Evolutionary conservation across 2,797 vertebrate genomes (phyloP), one percentile per base, ranked within the genome.

Genomic region (Rachycentron canadum): DNA sequence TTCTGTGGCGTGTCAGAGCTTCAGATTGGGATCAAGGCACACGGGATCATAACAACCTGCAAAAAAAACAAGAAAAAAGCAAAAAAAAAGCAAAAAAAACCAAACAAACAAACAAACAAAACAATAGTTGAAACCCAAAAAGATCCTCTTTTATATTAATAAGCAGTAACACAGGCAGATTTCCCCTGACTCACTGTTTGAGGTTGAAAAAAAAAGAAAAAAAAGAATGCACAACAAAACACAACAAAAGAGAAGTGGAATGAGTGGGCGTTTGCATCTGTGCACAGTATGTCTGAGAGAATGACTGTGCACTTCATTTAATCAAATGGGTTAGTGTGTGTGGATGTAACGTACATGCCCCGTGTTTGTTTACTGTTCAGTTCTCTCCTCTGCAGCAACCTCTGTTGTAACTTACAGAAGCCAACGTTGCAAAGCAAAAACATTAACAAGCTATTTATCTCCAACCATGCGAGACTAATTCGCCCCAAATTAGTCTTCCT

Each of bases 21-120:
- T 81, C 26, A 68, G 66, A 78, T 38, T 43, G 55, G n/a, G 59
- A 55, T 65, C 19, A 63, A 64, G 57, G 52, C 76, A 53, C 66
- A 49, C n/a, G 13, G 56, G 65, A 65, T 74, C 38, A 58, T 34
- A 72, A 32, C 25, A 83, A 80, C 50, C 90, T 91, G 79, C 26
- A 21, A 45, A 79, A 61, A n/a, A n/a, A n/a, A n/a, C n/a, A n/a
- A n/a, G n/a, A n/a, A n/a, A n/a, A n/a, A n/a, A n/a, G n/a, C n/a
- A n/a, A n/a, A n/a, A n/a, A n/a, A n/a, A n/a, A n/a, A n/a, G n/a
- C n/a, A n/a, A n/a, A n/a, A n/a, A n/a, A n/a, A n/a, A n/a, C n/a
- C n/a, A n/a, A n/a, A n/a, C n/a, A n/a, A n/a, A 73, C 17, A 5
- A 66, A 85, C n/a, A 26, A 72, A 47, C 80, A 69, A 69, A 0